Evolutionary conservation across 1,140 invertebrate species (phyloP).

Genomic region (Pseudomyrmex flavicornis): DNA sequence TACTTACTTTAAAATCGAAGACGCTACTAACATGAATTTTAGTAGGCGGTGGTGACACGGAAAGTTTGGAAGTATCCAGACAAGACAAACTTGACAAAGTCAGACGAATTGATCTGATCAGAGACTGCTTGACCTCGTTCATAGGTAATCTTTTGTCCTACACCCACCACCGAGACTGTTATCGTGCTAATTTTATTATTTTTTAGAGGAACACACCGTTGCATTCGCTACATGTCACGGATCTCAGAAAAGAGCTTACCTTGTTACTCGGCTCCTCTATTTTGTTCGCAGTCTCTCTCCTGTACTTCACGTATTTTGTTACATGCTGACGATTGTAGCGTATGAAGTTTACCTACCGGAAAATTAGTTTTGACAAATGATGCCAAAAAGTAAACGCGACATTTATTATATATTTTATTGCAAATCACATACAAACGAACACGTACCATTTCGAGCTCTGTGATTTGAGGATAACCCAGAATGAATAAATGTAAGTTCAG

Average conservation of each 20-base stretch:
- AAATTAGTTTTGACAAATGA: background rate
- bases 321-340: slow-evolving; percentile 82
- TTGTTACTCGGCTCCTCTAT: slow-evolving; percentile 21
- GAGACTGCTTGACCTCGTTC: slow-evolving; percentile 77
- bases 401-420: too few species aligned
- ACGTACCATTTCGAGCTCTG: slow-evolving; percentile 85
- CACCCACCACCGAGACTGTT: slow-evolving; percentile 77
- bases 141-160: slow-evolving; percentile 78
- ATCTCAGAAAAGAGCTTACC: slow-evolving; percentile 25
- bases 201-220: background rate
- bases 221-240: background rate
- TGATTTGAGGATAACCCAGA: slow-evolving; percentile 83
- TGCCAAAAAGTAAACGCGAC: too few species aligned
- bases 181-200: slow-evolving; percentile 61
- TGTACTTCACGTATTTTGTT: slow-evolving; percentile 20
- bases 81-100: slow-evolving; percentile 82
- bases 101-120: slow-evolving; percentile 79
- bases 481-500: slow-evolving; percentile 83
- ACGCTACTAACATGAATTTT: slow-evolving; percentile 77
- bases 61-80: slow-evolving; percentile 76
- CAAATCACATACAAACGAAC: background rate
- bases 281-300: background rate
- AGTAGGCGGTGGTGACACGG: slow-evolving; percentile 79
- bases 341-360: slow-evolving; percentile 82
- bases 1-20: slow-evolving; percentile 77